Evolutionary conservation across 1,140 invertebrate genomes (phyloP).

Genomic region (Atta colombica): DNA sequence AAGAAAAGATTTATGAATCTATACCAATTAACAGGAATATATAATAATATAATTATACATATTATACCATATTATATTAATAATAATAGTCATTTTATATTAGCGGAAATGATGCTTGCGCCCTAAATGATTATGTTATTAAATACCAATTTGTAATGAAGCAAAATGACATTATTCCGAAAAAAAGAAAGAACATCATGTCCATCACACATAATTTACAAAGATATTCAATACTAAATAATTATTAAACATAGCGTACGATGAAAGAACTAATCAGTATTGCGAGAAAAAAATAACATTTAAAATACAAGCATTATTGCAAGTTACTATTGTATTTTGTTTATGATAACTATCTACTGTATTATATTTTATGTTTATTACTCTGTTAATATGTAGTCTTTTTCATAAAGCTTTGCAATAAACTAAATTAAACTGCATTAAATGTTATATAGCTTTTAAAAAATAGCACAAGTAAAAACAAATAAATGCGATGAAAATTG

Average conservation of each 20-base stretch:
- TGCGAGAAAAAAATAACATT: background rate
- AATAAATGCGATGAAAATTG: background rate
- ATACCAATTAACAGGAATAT: background rate
- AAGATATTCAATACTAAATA: background rate
- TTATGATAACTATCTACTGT: too few species aligned
- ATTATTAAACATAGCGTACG: background rate
- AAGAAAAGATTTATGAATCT: background rate
- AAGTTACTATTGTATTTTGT: too few species aligned
- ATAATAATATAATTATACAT: too few species aligned
- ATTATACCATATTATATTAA: background rate
- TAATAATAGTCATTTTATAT: background rate
- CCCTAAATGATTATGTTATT: background rate
- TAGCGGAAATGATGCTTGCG: background rate
- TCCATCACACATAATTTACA: background rate
- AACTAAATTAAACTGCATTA: too few species aligned
- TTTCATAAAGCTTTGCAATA: too few species aligned
- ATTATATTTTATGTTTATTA: too few species aligned
- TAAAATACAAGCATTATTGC: background rate
- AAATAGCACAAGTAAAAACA: background rate
- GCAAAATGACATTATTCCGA: background rate
- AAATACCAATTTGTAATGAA: constrained; percentile 15
- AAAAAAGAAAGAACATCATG: background rate
- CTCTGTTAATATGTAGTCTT: too few species aligned
- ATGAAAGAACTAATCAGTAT: background rate
- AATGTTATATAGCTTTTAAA: too few species aligned